Evolutionary conservation across 2,797 vertebrate species (phyloP).

Genomic region (Syngnathus rostellatus): DNA sequence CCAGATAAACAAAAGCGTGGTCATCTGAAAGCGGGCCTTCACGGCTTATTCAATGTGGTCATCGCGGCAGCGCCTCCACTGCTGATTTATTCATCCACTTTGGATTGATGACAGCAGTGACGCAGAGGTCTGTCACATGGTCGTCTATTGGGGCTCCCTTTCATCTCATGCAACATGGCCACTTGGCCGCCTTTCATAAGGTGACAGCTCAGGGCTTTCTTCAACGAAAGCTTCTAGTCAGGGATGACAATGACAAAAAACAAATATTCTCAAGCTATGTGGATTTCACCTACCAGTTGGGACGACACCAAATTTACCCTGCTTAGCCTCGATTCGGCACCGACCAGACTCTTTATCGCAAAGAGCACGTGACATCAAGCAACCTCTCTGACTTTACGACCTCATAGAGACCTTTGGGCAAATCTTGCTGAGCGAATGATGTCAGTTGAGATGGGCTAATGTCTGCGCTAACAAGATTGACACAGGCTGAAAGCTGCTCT

Average conservation of each 20-base stretch:
- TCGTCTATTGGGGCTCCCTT: conserved; percentile 20
- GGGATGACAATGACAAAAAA: not conserved
- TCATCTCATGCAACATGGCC: conserved; percentile 36
- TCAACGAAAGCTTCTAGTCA: not conserved
- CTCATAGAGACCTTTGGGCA: conserved; percentile 3
- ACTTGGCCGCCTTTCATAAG: conserved; percentile 35
- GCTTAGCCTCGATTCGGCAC: too few relatives aligned
- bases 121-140: conserved; percentile 20
- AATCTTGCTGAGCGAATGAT: conserved; percentile 10
- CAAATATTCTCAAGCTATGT: not conserved
- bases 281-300: not conserved
- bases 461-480: conserved; percentile 28
- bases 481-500: conserved; percentile 35
- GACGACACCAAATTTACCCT: not conserved
- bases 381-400: not conserved
- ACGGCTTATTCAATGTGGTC: not conserved
- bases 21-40: conserved; percentile 26
- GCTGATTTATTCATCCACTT: conserved; percentile 65
- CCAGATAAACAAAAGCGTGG: conserved; percentile 28
- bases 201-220: conserved; percentile 9
- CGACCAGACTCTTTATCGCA: not conserved
- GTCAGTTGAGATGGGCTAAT: conserved; percentile 20
- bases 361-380: not conserved
- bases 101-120: conserved; percentile 47
- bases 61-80: conserved; percentile 17